Evolutionary conservation across 2,113 vertebrate genomes (phyloP).

Genomic region (Natator depressus): DNA sequence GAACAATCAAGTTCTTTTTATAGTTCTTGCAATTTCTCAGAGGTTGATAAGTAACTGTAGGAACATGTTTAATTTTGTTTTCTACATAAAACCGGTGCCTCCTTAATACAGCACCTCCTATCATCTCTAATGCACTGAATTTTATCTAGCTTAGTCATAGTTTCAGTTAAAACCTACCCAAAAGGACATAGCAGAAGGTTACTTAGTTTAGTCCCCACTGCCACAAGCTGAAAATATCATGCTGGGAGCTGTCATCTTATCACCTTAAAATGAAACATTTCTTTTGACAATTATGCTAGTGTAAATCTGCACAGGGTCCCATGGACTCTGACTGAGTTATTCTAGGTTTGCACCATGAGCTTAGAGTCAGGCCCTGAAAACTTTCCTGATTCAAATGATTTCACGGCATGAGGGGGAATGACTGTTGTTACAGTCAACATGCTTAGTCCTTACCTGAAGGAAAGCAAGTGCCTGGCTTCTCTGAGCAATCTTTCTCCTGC

Average conservation of each 20-base stretch:
- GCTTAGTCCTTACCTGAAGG: constrained; percentile 27
- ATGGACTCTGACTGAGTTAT: accelerated
- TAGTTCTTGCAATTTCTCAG: not conserved
- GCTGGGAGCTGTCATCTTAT: not conserved
- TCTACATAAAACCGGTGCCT: not conserved
- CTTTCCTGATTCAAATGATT: not conserved
- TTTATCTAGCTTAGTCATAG: not conserved
- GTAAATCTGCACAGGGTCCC: not conserved
- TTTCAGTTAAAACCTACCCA: not conserved
- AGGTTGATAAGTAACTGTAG: not conserved
- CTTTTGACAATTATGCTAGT: accelerated
- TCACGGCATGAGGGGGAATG: accelerated
- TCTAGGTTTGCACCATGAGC: not conserved
- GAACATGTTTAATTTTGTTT: not conserved
- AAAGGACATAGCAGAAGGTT: not conserved
- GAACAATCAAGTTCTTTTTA: not conserved
- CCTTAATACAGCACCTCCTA: not conserved
- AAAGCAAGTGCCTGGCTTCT: not conserved
- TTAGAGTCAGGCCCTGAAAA: not conserved
- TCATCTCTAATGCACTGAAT: not conserved
- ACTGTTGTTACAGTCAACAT: accelerated
- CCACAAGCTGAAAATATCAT: not conserved
- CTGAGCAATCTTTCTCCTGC: not conserved
- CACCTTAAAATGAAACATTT: not conserved
- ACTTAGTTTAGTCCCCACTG: not conserved